Evolutionary conservation across 2,888 invertebrate species (phyloP).

Genomic region (Callyntrura guangdongensis): DNA sequence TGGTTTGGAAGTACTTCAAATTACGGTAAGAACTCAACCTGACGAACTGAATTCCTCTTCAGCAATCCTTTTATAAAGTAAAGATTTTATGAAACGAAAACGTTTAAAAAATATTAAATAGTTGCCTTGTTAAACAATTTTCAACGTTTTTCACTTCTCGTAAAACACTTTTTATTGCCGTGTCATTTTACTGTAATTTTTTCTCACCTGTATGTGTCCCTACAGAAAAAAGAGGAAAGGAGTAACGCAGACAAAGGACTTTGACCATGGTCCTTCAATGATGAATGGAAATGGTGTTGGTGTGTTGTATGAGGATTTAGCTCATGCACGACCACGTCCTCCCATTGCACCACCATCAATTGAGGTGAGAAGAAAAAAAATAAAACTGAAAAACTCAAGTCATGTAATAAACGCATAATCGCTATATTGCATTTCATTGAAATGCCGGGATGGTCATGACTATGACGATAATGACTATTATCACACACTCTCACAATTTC

Average conservation of each 20-base stretch:
- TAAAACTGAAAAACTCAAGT: background rate
- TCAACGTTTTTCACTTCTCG: too few species aligned
- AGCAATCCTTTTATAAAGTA: too few species aligned
- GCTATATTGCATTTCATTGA: conserved; percentile 47
- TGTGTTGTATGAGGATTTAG: conserved; percentile 84
- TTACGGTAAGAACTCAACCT: conserved; percentile 66
- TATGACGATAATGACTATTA: background rate
- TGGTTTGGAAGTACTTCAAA: conserved; percentile 84
- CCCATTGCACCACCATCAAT: conserved; percentile 84
- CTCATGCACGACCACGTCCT: conserved; percentile 84
- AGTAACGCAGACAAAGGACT: conserved; percentile 84
- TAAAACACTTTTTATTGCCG: background rate
- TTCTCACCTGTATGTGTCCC: background rate
- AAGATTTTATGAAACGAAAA: background rate
- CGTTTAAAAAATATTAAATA: too few species aligned
- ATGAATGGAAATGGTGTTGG: conserved; percentile 84
- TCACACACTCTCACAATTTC: background rate
- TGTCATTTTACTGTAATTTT: conserved; percentile 32
- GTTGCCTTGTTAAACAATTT: background rate
- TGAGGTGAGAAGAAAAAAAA: conserved; percentile 81
- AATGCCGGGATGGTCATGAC: conserved; percentile 42
- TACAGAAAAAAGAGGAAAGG: conserved; percentile 84
- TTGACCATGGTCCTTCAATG: conserved; percentile 84
- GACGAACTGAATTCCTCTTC: background rate
- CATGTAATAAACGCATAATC: conserved; percentile 37